Evolutionary conservation across 2,797 vertebrate genomes (phyloP).

Genomic region (Cuculus canorus): DNA sequence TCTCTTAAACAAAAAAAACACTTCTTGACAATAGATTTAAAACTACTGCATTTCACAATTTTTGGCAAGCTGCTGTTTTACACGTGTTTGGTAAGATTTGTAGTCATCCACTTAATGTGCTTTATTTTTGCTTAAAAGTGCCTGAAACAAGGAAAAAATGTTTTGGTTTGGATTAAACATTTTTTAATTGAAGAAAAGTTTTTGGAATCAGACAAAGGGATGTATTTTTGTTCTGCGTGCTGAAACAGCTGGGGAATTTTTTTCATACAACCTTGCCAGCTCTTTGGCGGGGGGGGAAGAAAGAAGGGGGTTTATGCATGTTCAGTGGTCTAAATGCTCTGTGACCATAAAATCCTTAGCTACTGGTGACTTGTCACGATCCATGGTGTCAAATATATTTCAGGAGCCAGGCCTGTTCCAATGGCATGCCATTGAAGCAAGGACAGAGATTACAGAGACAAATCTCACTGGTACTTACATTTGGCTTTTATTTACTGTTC

Average conservation of each 20-base stretch:
- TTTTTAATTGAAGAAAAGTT: background rate
- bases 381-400: background rate
- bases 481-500: background rate
- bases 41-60: background rate
- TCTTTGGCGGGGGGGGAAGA: rapidly evolving
- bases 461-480: background rate
- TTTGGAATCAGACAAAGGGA: background rate
- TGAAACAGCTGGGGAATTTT: background rate
- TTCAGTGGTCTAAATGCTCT: background rate
- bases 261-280: background rate
- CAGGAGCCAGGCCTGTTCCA: background rate
- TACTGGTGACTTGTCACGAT: background rate
- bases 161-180: background rate
- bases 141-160: background rate
- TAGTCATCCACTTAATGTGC: background rate
- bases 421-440: background rate
- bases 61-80: background rate
- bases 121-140: background rate
- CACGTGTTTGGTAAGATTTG: background rate
- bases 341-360: background rate
- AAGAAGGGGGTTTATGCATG: background rate
- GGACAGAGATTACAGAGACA: background rate
- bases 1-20: background rate
- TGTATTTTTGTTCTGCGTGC: background rate
- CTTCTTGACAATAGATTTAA: background rate